These are phyloP conservation scores for Periparus ater DNA, from an alignment of 2,797 vertebrate genomes.

Conservation along the genomic window DNA sequence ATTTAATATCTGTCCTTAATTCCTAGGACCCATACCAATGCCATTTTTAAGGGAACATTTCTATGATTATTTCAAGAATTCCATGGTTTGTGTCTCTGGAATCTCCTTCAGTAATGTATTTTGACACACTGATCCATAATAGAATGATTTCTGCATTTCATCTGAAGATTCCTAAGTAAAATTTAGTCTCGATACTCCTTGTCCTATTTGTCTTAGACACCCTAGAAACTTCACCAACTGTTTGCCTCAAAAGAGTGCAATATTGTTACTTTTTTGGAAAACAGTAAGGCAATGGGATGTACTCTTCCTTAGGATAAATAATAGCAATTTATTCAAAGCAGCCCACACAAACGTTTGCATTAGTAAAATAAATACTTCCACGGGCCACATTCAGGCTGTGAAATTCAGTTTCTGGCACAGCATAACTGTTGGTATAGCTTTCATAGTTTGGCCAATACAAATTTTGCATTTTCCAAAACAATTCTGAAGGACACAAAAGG, in stretches of 20 bases:
- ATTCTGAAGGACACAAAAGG: neutral
- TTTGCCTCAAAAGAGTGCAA: neutral
- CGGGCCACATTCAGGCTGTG: neutral
- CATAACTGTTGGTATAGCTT: neutral
- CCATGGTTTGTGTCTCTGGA: neutral
- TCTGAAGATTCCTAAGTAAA: neutral
- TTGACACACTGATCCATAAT: neutral
- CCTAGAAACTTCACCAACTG: neutral
- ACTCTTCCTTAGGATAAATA: neutral
- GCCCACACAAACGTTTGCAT: rapidly evolving
- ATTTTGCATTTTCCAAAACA: neutral
- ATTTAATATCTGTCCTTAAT: neutral
- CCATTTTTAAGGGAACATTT: neutral
- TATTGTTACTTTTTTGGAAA: neutral
- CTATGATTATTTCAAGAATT: neutral
- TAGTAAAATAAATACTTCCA: neutral
- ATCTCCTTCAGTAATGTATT: neutral
- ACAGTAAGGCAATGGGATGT: neutral
- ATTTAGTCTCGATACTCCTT: neutral
- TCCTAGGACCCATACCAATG: neutral
- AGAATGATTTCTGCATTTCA: neutral
- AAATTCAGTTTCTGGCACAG: neutral
- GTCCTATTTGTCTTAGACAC: neutral
- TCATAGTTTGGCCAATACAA: neutral
- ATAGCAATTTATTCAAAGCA: neutral